phyloP scores from a whole-genome alignment of 2,888 invertebrate species.

The Pyralis farinalis region DNA sequence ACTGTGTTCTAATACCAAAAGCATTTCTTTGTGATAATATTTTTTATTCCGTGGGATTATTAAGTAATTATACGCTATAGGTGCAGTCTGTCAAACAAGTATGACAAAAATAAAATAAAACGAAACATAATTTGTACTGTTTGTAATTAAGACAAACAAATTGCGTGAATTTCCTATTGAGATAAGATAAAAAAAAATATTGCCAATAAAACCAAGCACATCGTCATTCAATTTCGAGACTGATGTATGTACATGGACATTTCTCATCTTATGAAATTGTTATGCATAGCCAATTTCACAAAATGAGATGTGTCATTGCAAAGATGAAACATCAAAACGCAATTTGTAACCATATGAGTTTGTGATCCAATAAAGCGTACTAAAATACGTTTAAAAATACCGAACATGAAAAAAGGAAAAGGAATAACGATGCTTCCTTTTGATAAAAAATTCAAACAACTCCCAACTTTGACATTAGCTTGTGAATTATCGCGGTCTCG shows the following conservation, averaged over 20 bases:
- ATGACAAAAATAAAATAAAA: no score
- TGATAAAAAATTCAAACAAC: conserved; percentile 68
- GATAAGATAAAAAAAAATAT: no score
- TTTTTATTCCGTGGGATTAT: no score
- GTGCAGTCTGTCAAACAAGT: no score
- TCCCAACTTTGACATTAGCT: conserved; percentile 73
- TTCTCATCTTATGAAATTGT: no score
- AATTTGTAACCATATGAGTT: neutral
- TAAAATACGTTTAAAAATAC: conserved; percentile 26
- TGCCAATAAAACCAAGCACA: no score
- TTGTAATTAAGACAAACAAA: no score
- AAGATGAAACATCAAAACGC: neutral
- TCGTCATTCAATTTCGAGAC: neutral
- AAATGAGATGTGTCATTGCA: neutral
- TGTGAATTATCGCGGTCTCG: conserved; percentile 74
- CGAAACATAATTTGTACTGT: no score
- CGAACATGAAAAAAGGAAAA: conserved; percentile 40
- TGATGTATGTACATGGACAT: neutral
- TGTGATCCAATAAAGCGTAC: neutral
- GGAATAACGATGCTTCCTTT: conserved; percentile 55
- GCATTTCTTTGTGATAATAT: no score
- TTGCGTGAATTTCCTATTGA: no score
- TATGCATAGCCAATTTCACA: neutral
- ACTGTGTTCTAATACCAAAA: no score
- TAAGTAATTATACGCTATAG: no score